Evolutionary conservation across 2,797 vertebrate species (phyloP), one percentile per base, ranked within the genome.

Genomic region (Anguilla anguilla): DNA sequence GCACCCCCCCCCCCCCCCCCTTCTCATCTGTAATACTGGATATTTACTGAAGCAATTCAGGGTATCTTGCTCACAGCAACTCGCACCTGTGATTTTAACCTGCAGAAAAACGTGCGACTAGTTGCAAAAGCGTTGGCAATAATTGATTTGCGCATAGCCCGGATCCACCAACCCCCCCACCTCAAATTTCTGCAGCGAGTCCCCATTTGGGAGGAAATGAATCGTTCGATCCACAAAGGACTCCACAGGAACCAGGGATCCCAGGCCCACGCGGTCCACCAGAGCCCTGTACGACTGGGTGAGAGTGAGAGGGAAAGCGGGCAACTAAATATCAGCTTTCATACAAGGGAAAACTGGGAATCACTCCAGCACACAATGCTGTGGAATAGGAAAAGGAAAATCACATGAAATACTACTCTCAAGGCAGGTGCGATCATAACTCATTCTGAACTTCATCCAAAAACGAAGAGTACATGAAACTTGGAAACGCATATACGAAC

Each of bases 251-350:
- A 99, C 97, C 88, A 98, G 91, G 51, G 97, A 95, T 53, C 98
- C 98, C 91, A 99, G 95, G 83, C 99, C 98, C 89, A 99, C 95
- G 90, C 97, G 98, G 95, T 99, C 99, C 93, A 99, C 98, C 39
- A 99, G 93, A 64, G 97, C 96, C 91, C 97, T 98, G 92, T 98
- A 99, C 83, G 96, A 95, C 99, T 99, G 91, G 85, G 53, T 87
- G 89, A 85, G 35, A 87, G 74, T 19, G 19, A 22, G n/a, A 0
- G 31, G n/a, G 53, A 28, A 1, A 46, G 67, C 15, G 85, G 35
- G 5, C 43, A 51, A 74, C 46, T 31, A 2, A 2, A 28, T 31
- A 28, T 69, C 67, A 81, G 77, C 17, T 1, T 49, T 6, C 13
- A 81, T 46, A 19, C 0, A 81, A 81, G 13, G 22, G 19, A 22